Base-by-base conservation (phyloP, 2,888 invertebrate genomes). In the Agrochola circellaris region DNA sequence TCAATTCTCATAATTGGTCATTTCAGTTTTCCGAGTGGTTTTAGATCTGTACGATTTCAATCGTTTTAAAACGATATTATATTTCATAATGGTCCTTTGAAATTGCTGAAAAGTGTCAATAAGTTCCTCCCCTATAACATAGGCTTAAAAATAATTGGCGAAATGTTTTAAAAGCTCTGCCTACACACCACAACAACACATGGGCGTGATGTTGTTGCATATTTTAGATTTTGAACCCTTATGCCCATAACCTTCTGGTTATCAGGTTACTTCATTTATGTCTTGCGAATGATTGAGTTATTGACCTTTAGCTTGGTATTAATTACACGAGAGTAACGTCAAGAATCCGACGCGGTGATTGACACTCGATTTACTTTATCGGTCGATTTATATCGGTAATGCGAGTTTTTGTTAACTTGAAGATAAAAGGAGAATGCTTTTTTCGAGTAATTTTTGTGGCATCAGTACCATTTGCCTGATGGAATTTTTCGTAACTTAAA, bases 321-420 rank as follows among this genome's bases (percentile, higher is more conserved):
- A 64, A 68, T 82, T 68, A 56, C 45, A 5, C 0, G 75, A 54
- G 23, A 34, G 42, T 64, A 73, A 42, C 48, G 42, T 34, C 26
- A 13, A 65, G 62, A 23, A 38, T 42, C 20, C 26, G 26, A 73
- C 38, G 26, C 30, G 15, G 4, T 58, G 64, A 81, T 62, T 71
- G 78, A 70, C 83, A 62, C 34, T 62, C 61, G 70, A 67, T 81
- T 77, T 62, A 58, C 26, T 54, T 48, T 42, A 23, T 67, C 61
- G n/a, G 48, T 76, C 17, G 30, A 38, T 61, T 56, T 23, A n/a
- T 56, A 26, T 71, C 34, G 7, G 23, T 42, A 81, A 51, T 73
- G 17, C 9, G 8, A 38, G 64, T 73, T 26, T 34, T 64, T 15
- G 38, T 42, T 56, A 34, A 45, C 26, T 61, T 34, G 9, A 11